Base-by-base conservation (phyloP, 2,113 vertebrate species). In the Limnothrissa miodon region DNA sequence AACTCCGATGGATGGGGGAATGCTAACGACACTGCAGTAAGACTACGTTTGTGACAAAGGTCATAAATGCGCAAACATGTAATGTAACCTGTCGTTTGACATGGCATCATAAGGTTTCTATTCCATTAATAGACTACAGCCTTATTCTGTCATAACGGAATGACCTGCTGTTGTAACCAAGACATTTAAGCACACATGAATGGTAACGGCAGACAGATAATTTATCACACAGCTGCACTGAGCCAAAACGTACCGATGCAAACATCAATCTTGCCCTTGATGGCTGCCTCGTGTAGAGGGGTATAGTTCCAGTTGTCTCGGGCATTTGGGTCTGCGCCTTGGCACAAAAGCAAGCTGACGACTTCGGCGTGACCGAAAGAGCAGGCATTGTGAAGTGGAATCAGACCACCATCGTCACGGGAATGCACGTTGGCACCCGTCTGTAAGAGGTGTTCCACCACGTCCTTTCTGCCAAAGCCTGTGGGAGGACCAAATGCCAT, bases 301-400 rank as follows among this genome's bases (percentile, higher is more conserved):
- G 98, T 99, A 90, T 99, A 99, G 94, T 99, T 99, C 98, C 98
- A 99, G 88, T 99, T 99, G 89, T 99, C 98, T 86, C 98, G 95
- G 80, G 98, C 97, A 0, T 99, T 99, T 33, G 98, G 97, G 89
- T 99, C 98, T 39, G 98, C 98, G 2, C 98, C 98, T 87, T 99
- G 98, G 85, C 97, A 98, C 82, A 99, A 89, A 9, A 99, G 92
- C 87, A 99, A 95, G 81, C 97, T 98, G 78, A 99, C 98, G 56
- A 99, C 98, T 87, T 99, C 98, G 0, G 98, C 98, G 0, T 99
- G 98, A 46, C 98, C 98, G 0, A 99, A 99, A 6, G 98, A 99
- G 84, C 98, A 99, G 82, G 98, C 98, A 0, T 99, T 99, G 82
- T 99, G 98, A 74, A 99, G 94, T 0, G 98, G 98, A 51, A 99